These are phyloP conservation scores for Acanthurus lineatus DNA, from an alignment of 2,797 vertebrate genomes.

Conservation along the genomic window DNA sequence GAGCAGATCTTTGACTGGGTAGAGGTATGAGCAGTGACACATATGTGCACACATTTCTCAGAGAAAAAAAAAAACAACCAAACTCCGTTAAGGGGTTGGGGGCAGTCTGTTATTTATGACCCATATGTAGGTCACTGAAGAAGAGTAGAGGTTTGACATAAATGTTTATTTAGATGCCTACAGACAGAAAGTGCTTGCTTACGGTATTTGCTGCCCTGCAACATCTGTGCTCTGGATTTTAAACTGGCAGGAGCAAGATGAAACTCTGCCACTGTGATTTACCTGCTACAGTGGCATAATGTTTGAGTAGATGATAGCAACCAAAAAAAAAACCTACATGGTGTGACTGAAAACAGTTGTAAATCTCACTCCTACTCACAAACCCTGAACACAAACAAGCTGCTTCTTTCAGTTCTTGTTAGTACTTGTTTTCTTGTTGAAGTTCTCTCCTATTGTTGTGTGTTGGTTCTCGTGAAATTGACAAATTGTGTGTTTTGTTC, in stretches of 20 bases:
- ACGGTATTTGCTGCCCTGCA: neutral
- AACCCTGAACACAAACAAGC: neutral
- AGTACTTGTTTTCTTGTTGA: neutral
- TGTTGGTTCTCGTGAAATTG: constrained; percentile 27
- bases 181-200: neutral
- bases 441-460: neutral
- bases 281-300: neutral
- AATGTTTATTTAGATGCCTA: neutral
- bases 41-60: constrained; percentile 11
- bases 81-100: neutral
- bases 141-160: neutral
- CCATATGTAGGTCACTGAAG: neutral
- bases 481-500: constrained; percentile 17
- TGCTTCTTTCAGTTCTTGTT: neutral
- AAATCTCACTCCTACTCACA: neutral
- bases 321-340: neutral
- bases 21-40: constrained; percentile 87
- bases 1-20: constrained; percentile 99
- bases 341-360: neutral
- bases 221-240: neutral
- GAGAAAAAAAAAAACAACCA: too few species aligned
- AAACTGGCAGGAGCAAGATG: neutral
- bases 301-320: neutral
- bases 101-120: neutral
- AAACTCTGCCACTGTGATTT: neutral